Conservation (phyloP, 2,113 vertebrate species). For the Scalopus aquaticus region DNA sequence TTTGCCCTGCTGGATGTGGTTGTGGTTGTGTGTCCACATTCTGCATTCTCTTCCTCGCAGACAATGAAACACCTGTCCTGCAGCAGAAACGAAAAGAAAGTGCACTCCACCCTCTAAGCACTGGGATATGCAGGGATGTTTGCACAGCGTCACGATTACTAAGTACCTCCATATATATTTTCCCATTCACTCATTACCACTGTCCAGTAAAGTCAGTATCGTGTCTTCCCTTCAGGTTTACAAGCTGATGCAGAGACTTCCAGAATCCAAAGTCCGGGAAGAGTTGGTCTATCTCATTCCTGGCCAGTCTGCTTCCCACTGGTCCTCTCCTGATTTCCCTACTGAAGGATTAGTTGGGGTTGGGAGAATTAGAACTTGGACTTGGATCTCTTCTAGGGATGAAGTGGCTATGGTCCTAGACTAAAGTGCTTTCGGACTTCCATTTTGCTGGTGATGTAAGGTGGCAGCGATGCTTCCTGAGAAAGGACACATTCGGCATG, state of each 20-base stretch:
- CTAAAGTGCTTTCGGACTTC: background rate
- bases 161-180: background rate
- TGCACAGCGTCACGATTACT: too few relatives aligned
- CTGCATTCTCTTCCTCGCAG: background rate
- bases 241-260: background rate
- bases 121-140: too few relatives aligned
- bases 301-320: too few relatives aligned
- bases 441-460: background rate
- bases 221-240: background rate
- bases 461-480: accelerated
- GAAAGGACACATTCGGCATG: background rate
- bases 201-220: background rate
- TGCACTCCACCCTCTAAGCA: accelerated
- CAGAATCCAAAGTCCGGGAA: too few relatives aligned
- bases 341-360: accelerated
- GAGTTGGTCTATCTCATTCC: background rate
- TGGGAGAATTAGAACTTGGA: background rate
- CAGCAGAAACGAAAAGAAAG: background rate
- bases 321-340: background rate
- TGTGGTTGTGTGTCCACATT: accelerated
- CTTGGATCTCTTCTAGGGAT: background rate
- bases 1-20: background rate
- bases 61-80: background rate
- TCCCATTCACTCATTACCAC: accelerated
- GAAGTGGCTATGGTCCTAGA: background rate